Evolutionary conservation across 37 sponge, comb jelly and placozoan species (phyloP).

Genomic region (Dysidea cf. avara): DNA sequence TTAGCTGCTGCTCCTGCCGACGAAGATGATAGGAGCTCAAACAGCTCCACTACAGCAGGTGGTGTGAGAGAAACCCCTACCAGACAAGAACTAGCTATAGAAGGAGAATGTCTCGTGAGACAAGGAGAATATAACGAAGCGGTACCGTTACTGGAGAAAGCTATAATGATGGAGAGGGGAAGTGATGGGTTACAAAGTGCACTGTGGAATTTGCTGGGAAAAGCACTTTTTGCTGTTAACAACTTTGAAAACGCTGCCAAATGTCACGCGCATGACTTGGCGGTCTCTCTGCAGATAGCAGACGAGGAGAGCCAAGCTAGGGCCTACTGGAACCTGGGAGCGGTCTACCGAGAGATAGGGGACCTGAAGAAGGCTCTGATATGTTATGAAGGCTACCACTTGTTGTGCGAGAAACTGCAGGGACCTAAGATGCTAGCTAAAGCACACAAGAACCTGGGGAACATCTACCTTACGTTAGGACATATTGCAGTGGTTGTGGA

Average conservation of each 20-base stretch:
- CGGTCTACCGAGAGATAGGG: constrained; percentile 69
- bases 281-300: constrained; percentile 59
- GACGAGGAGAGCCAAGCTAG: constrained; percentile 79
- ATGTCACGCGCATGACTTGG: constrained; percentile 83
- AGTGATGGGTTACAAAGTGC: constrained; percentile 80
- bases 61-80: constrained; percentile 60
- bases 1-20: constrained; percentile 49
- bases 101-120: constrained; percentile 76
- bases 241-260: constrained; percentile 65
- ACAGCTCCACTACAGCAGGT: constrained; percentile 25
- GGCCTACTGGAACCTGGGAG: constrained; percentile 86
- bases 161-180: constrained; percentile 51
- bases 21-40: constrained; percentile 17
- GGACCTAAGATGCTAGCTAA: constrained; percentile 63
- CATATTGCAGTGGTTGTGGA: background rate
- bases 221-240: constrained; percentile 72
- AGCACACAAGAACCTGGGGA: constrained; percentile 83
- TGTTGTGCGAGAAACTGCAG: constrained; percentile 57
- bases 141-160: constrained; percentile 78
- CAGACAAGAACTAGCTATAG: constrained; percentile 74
- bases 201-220: constrained; percentile 87
- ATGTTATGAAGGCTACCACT: constrained; percentile 75
- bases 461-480: constrained; percentile 74
- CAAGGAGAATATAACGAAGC: constrained; percentile 72
- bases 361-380: constrained; percentile 61